These are phyloP conservation scores for Stenodera caucasica DNA, from an alignment of 2,888 invertebrate genomes.

Conservation along the genomic window DNA sequence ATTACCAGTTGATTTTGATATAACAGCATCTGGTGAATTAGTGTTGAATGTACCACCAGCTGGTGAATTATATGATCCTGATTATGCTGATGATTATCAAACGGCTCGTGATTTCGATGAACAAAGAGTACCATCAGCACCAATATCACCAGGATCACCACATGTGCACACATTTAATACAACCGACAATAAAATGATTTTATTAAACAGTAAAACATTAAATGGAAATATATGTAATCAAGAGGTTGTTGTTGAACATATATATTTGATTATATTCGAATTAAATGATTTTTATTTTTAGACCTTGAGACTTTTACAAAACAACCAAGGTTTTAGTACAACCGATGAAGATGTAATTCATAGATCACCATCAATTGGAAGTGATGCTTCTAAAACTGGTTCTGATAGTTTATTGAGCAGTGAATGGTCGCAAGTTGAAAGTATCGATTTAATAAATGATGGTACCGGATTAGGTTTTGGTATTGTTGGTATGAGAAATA, in stretches of 20 bases:
- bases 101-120: constrained; percentile 68
- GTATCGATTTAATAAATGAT: constrained; percentile 96
- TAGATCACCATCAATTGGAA: constrained; percentile 67
- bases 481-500: constrained; percentile 95
- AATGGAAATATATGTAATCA: constrained; percentile 72
- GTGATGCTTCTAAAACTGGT: constrained; percentile 67
- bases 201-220: constrained; percentile 67
- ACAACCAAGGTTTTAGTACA: constrained; percentile 67
- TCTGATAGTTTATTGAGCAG: constrained; percentile 75
- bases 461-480: constrained; percentile 98
- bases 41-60: constrained; percentile 66
- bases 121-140: constrained; percentile 76
- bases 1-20: constrained; percentile 90
- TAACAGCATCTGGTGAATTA: constrained; percentile 73
- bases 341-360: constrained; percentile 56
- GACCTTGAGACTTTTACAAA: constrained; percentile 74
- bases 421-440: constrained; percentile 97
- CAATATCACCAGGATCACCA: constrained; percentile 70
- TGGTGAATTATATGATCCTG: constrained; percentile 61
- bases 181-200: constrained; percentile 79
- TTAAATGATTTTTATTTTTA: constrained; percentile 29
- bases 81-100: constrained; percentile 56
- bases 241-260: constrained; percentile 58
- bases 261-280: constrained; percentile 13
- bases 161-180: constrained; percentile 76